Evolutionary conservation across 2,888 invertebrate genomes (phyloP), one percentile per base, ranked within the genome.

Genomic region (Drosophila mulleri): DNA sequence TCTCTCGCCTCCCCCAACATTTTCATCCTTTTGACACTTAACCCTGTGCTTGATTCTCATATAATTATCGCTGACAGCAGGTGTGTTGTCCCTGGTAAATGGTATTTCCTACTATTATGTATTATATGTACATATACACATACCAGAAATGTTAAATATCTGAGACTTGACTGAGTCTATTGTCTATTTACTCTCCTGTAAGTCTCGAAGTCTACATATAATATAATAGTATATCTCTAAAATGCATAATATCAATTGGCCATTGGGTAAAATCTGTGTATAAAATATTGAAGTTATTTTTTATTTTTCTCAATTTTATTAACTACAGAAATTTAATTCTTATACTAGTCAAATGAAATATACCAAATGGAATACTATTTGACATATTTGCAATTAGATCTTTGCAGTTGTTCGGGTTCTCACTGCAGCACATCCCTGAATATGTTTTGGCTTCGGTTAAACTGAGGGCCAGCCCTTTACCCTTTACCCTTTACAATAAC

Each of bases 11-110:
- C 11, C 61, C 48, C 16, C 35, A 8, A 23, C 39, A 26, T 20
- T 48, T 67, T 67, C 82, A 84, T 84, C 78, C 88, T 89, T 88
- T 89, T 89, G 74, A 75, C 89, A 89, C 85, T 84, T 85, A 80
- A 84, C 85, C 85, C 78, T 72, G 57, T 75, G 58, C 72, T 80
- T 87, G 82, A 67, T 69, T 50, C 63, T 26, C 50, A 48, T 44
- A 47, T 75, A 81, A 84, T 84, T 82, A 74, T 64, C 45, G 2
- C 52, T 7, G 39, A 62, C 64, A 16, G 57, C 77, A 80, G 83
- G 77, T 80, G 77, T 75, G 11, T 44, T 11, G 18, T 20, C 41
- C 3, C 20, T 26, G 7, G 11, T 26, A 37, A 23, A 2, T 61
- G 39, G 4, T 26, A 29, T 59, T 67, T 44, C 16, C 45, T 23